Conservation (phyloP, 2,797 vertebrate species). For the Oryzias sinensis region DNA sequence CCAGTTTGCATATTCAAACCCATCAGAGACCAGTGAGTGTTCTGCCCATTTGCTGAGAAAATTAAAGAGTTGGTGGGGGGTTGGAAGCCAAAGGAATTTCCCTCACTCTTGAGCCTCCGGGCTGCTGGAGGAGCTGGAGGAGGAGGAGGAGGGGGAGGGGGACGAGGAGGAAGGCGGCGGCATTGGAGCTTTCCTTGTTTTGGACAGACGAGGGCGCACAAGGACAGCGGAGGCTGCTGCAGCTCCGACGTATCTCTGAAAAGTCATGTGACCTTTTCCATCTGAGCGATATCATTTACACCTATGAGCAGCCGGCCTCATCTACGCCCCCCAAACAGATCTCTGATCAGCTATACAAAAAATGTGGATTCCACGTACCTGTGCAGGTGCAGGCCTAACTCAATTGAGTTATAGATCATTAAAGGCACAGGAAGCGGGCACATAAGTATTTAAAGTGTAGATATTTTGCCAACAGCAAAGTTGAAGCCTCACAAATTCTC, state of each 20-base stretch:
- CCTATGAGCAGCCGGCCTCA: background rate
- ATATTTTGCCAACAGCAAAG: too few species aligned
- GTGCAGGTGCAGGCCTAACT: too few species aligned
- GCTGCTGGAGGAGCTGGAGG: slow-evolving; percentile 27
- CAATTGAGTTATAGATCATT: too few species aligned
- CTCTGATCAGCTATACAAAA: too few species aligned
- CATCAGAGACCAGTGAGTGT: background rate
- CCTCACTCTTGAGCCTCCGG: slow-evolving; percentile 33
- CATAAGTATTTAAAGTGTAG: too few species aligned
- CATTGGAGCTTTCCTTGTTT: slow-evolving; percentile 54
- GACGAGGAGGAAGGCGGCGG: slow-evolving; percentile 18
- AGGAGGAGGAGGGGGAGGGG: slow-evolving; percentile 15
- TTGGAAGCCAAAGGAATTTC: slow-evolving; percentile 69
- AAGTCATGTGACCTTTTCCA: slow-evolving; percentile 30
- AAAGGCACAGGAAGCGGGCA: too few species aligned
- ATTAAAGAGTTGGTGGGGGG: slow-evolving; percentile 52
- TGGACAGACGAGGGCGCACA: slow-evolving; percentile 82
- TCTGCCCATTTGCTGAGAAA: slow-evolving; percentile 29
- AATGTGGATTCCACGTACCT: too few species aligned
- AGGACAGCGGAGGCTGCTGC: slow-evolving; percentile 74
- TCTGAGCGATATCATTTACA: slow-evolving; percentile 15
- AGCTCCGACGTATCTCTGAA: slow-evolving; percentile 13
- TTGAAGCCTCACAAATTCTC: too few species aligned
- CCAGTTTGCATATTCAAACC: background rate
- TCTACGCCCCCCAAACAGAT: too few species aligned